Conservation (phyloP, 1,140 invertebrate species). For the Eueides isabella region DNA sequence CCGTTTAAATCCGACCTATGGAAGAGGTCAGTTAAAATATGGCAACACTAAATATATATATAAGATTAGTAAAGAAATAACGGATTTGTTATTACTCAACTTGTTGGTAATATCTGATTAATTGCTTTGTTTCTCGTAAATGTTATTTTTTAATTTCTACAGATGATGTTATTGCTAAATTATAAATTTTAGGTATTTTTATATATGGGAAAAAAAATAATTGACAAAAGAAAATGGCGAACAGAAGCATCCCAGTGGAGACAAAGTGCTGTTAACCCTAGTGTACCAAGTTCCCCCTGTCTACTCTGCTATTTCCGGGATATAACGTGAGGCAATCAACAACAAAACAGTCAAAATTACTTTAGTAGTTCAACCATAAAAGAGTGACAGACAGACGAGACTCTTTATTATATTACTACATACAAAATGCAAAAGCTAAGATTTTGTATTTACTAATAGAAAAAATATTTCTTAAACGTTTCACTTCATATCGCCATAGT, state of each 20-base stretch:
- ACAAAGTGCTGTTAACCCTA: too few species aligned
- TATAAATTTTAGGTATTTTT: too few species aligned
- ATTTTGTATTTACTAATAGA: not conserved
- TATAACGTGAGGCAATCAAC: not conserved
- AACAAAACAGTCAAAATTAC: not conserved
- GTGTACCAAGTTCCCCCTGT: too few species aligned
- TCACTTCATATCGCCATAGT: not conserved
- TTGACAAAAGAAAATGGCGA: too few species aligned
- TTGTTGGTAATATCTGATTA: not conserved
- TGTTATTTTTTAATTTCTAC: too few species aligned
- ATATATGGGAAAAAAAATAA: too few species aligned
- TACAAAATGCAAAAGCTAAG: not conserved
- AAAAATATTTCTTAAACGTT: conserved; percentile 1
- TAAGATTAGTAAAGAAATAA: not conserved
- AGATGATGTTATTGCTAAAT: too few species aligned
- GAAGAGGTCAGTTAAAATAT: conserved; percentile 17
- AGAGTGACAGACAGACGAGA: not conserved
- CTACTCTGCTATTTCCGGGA: too few species aligned
- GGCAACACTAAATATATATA: not conserved
- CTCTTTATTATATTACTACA: not conserved
- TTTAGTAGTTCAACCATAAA: not conserved
- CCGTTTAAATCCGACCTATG: conserved; percentile 30
- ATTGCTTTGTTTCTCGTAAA: not conserved
- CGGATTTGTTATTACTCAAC: not conserved
- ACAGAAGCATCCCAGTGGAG: too few species aligned